Evolutionary conservation across 2,113 vertebrate genomes (phyloP).

Genomic region (Rhombomys opimus): DNA sequence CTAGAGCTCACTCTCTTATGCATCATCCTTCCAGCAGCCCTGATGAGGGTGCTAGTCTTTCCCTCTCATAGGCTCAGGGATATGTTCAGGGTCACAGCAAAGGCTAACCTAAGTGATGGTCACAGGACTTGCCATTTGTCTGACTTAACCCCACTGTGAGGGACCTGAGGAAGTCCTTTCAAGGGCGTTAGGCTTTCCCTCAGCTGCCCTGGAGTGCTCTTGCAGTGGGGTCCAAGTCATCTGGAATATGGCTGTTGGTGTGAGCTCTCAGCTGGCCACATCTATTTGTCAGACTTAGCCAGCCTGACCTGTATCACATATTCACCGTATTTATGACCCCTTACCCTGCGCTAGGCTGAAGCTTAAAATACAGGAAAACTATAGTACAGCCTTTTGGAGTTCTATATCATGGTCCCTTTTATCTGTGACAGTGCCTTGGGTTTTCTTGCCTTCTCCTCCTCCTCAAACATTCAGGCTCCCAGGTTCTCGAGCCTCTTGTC

Average conservation of each 20-base stretch:
- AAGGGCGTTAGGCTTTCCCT: neutral
- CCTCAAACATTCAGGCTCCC: neutral
- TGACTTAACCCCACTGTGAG: neutral
- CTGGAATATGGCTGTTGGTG: neutral
- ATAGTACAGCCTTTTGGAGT: neutral
- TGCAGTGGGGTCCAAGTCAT: too few relatives aligned
- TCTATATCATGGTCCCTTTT: neutral
- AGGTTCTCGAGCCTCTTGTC: neutral
- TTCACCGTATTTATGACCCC: neutral
- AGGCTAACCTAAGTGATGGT: neutral
- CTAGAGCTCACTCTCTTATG: neutral
- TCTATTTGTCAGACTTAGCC: neutral
- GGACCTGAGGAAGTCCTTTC: neutral
- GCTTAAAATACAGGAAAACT: constrained; percentile 16
- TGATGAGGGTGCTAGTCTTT: neutral
- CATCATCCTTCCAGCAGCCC: neutral
- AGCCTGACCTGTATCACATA: neutral
- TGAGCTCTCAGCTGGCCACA: neutral
- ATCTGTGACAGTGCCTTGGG: neutral
- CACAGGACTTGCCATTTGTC: neutral
- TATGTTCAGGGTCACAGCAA: neutral
- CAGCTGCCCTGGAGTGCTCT: neutral
- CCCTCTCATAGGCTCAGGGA: neutral
- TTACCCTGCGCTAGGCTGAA: neutral
- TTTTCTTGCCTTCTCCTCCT: neutral